Conservation (phyloP, 2,113 vertebrate genomes). For the Stigmatopora nigra region DNA sequence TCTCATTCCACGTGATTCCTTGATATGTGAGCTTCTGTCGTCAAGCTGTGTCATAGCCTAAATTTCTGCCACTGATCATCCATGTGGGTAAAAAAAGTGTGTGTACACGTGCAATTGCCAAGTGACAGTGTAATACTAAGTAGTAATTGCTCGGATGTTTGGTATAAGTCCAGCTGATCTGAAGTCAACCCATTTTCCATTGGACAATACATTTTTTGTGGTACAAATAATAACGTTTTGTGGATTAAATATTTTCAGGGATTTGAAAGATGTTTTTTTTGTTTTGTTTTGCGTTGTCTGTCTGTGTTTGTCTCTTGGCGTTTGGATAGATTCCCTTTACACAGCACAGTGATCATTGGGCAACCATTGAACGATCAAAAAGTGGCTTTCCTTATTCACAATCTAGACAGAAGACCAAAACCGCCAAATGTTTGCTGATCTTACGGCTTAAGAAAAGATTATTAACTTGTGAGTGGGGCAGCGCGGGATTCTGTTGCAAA, state of each 20-base stretch:
- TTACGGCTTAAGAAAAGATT: too few relatives aligned
- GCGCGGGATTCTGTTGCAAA: too few relatives aligned
- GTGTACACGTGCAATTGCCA: constrained; percentile 21
- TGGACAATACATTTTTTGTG: background rate
- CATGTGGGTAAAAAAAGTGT: constrained; percentile 74
- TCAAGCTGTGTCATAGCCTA: constrained; percentile 36
- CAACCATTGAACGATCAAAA: too few relatives aligned
- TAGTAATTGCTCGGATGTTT: background rate
- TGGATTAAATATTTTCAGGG: background rate
- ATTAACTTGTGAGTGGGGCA: too few relatives aligned
- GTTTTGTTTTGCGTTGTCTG: background rate
- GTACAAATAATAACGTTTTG: background rate
- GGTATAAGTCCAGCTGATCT: constrained; percentile 6
- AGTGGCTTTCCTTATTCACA: too few relatives aligned
- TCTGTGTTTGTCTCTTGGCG: background rate
- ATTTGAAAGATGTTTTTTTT: background rate
- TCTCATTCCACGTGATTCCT: constrained; percentile 5
- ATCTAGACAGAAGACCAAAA: too few relatives aligned
- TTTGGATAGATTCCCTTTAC: background rate
- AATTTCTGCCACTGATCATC: constrained; percentile 50
- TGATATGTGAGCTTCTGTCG: constrained; percentile 23
- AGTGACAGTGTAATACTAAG: constrained; percentile 1
- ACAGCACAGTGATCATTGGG: too few relatives aligned
- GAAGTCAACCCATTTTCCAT: background rate
- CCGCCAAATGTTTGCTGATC: too few relatives aligned